Conservation (phyloP, 2,113 vertebrate species). For the Sylvia atricapilla region DNA sequence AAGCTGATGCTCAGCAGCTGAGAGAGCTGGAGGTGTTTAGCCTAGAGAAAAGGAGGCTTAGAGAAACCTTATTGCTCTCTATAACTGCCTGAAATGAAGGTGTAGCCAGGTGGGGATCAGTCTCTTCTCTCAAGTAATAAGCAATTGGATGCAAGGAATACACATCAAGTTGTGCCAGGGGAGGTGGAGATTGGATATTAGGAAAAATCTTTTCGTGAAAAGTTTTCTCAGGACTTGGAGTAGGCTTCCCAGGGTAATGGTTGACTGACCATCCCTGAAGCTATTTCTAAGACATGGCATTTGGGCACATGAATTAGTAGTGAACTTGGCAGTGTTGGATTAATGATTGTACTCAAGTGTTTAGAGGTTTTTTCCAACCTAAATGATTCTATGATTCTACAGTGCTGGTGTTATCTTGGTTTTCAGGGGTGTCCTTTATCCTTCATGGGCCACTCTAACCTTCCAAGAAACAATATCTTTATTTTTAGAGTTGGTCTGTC, state of each 20-base stretch:
- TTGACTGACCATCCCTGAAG: background rate
- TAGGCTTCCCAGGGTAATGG: background rate
- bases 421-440: background rate
- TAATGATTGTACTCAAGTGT: background rate
- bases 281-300: rapidly evolving
- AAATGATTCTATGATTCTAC: background rate
- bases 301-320: background rate
- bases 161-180: background rate
- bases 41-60: background rate
- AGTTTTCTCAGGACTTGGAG: background rate
- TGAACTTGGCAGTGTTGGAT: background rate
- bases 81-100: background rate
- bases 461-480: background rate
- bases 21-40: background rate
- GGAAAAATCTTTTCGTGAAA: background rate
- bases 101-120: background rate
- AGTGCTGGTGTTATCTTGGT: background rate
- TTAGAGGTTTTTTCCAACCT: background rate
- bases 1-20: rapidly evolving
- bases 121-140: background rate
- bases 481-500: background rate
- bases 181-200: background rate
- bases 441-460: background rate
- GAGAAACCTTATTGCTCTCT: background rate
- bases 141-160: background rate